These are phyloP conservation scores for Corticium candelabrum DNA, from an alignment of 37 sponge, comb jelly and placozoan species.

Conservation along the genomic window DNA sequence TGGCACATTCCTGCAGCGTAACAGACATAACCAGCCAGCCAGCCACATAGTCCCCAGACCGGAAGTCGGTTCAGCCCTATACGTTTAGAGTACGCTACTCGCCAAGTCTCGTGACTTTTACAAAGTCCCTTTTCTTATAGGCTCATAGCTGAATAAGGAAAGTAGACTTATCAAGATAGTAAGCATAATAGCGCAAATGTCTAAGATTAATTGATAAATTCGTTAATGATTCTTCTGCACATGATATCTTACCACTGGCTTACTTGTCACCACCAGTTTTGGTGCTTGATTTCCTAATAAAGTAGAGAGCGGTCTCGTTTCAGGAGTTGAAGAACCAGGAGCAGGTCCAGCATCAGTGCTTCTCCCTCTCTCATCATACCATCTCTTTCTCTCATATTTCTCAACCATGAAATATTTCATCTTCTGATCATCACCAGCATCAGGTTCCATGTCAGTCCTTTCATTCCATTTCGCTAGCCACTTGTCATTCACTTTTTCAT, in stretches of 20 bases:
- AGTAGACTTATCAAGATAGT: too few relatives aligned
- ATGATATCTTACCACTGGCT: not conserved
- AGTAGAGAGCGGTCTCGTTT: not conserved
- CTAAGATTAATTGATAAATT: too few relatives aligned
- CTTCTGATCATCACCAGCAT: constrained; percentile 47
- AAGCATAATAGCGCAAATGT: too few relatives aligned
- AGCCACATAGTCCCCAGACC: too few relatives aligned
- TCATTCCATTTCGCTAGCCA: constrained; percentile 38
- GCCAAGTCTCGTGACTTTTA: too few relatives aligned
- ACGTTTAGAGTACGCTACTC: too few relatives aligned
- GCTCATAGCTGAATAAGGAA: too few relatives aligned
- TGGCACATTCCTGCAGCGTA: too few relatives aligned
- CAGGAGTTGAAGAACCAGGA: not conserved
- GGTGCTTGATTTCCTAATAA: not conserved
- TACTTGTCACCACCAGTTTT: not conserved
- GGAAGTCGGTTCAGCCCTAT: too few relatives aligned
- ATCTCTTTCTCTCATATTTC: constrained; percentile 68
- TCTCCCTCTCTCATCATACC: constrained; percentile 38
- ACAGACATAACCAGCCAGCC: too few relatives aligned
- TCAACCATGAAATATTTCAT: constrained; percentile 48
- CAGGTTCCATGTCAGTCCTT: constrained; percentile 41
- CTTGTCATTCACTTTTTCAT: constrained; percentile 29
- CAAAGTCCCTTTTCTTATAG: too few relatives aligned
- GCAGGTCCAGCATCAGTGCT: not conserved
- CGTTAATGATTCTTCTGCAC: not conserved